Evolutionary conservation across 2,888 invertebrate species (phyloP).

Genomic region (Chrysina gloriosa): DNA sequence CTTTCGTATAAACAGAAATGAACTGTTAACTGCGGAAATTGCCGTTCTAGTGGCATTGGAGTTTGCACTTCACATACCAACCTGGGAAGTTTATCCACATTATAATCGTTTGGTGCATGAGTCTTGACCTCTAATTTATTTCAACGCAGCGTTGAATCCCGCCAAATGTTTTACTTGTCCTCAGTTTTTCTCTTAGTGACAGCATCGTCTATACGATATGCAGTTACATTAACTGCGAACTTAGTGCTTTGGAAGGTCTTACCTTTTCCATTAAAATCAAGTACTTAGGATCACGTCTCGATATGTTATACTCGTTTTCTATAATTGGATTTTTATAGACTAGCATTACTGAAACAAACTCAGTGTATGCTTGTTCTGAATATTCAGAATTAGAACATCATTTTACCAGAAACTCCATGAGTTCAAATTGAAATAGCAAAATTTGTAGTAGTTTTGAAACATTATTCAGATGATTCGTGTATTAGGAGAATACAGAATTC

Average conservation of each 20-base stretch:
- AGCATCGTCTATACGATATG: not conserved
- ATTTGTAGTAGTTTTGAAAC: no score
- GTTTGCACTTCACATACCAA: slow-evolving; percentile 92
- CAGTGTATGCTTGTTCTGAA: no score
- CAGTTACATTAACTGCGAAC: slow-evolving; percentile 11
- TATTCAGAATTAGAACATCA: no score
- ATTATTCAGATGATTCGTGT: no score
- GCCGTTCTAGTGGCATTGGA: slow-evolving; percentile 94
- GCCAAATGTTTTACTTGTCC: slow-evolving; percentile 26
- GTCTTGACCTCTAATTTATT: slow-evolving; percentile 68
- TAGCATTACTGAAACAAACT: no score
- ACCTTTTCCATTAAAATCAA: not conserved
- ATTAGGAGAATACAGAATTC: no score
- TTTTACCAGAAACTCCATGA: not conserved
- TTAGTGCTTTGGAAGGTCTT: not conserved
- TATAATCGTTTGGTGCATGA: slow-evolving; percentile 94
- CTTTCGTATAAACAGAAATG: slow-evolving; percentile 91
- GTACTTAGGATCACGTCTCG: not conserved
- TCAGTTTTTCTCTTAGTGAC: slow-evolving; percentile 11
- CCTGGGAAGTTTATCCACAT: slow-evolving; percentile 92
- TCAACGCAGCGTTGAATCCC: slow-evolving; percentile 12
- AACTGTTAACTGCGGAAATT: slow-evolving; percentile 92
- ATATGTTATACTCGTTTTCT: not conserved
- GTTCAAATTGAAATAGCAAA: not conserved
- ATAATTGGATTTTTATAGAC: no score